A percentile compares a stretch with the other conserved stretches of the same genome.
Evolutionary conservation across 2,797 vertebrate genomes (phyloP).

Genomic region (Bovichtus variegatus): DNA sequence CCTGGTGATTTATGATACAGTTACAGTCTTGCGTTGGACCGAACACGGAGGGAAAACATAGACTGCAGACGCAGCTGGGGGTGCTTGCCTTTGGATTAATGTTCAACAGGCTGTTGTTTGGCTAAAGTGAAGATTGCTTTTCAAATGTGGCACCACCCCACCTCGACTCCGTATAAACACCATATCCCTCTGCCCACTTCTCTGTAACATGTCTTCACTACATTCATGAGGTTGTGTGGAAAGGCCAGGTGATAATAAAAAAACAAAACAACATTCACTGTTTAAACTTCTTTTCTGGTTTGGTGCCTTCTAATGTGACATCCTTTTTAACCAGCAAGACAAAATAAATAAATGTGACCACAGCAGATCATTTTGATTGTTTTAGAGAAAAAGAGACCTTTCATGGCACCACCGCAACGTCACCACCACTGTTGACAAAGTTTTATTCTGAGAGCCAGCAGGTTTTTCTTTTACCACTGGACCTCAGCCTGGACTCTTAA

Average conservation of each 20-base stretch:
- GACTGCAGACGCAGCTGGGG: slow-evolving; percentile 65
- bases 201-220: slow-evolving; percentile 27
- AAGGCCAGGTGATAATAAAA: slow-evolving; percentile 57
- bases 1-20: slow-evolving; percentile 75
- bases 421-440: slow-evolving; percentile 46
- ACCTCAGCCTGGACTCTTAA: slow-evolving; percentile 28
- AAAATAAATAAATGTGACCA: slow-evolving; percentile 57
- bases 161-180: slow-evolving; percentile 25
- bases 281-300: slow-evolving; percentile 43
- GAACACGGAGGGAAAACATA: slow-evolving; percentile 55
- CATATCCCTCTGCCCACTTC: slow-evolving; percentile 32
- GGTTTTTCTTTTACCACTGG: slow-evolving; percentile 37
- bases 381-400: slow-evolving; percentile 47
- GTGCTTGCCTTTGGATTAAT: slow-evolving; percentile 80
- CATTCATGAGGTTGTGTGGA: slow-evolving; percentile 42
- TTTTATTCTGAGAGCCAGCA: slow-evolving; percentile 49
- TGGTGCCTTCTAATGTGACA: slow-evolving; percentile 43
- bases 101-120: slow-evolving; percentile 78
- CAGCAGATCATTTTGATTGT: slow-evolving; percentile 54
- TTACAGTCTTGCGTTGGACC: slow-evolving; percentile 54
- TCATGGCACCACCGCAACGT: slow-evolving; percentile 53
- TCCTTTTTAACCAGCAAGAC: slow-evolving; percentile 19
- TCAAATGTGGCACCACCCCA: slow-evolving; percentile 57
- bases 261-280: slow-evolving; percentile 27
- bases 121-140: slow-evolving; percentile 63